A percentile compares a stretch with the other conserved stretches of the same genome.
These are phyloP conservation scores for Monopterus albus DNA, from an alignment of 2,113 vertebrate genomes.

Conservation along the genomic window DNA sequence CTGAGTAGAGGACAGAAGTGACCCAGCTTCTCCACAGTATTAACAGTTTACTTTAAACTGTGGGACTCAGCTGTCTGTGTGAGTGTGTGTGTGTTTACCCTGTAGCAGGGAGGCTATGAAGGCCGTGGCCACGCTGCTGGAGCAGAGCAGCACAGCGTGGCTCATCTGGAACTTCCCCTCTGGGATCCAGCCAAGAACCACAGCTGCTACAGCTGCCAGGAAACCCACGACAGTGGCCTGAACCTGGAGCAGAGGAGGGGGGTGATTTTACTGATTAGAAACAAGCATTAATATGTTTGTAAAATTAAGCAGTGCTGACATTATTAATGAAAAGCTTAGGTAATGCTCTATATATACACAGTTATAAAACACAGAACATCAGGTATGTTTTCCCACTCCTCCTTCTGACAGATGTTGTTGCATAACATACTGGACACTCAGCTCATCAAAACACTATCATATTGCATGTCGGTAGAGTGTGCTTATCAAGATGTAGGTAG, in stretches of 20 bases:
- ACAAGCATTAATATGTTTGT: not conserved
- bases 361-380: not conserved
- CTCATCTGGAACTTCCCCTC: slow-evolving; percentile 93
- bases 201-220: slow-evolving; percentile 93
- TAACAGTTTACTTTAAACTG: slow-evolving; percentile 10
- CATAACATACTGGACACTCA: not conserved
- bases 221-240: slow-evolving; percentile 97
- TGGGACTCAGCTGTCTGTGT: not conserved
- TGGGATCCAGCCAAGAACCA: slow-evolving; percentile 94
- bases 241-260: slow-evolving; percentile 80
- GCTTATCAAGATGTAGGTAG: slow-evolving; percentile 27
- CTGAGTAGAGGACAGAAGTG: not conserved
- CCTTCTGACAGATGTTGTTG: not conserved
- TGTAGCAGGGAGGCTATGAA: slow-evolving; percentile 96
- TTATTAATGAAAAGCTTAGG: not conserved
- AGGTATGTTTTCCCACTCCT: not conserved
- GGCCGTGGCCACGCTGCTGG: slow-evolving; percentile 95
- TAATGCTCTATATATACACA: not conserved
- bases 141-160: slow-evolving; percentile 92
- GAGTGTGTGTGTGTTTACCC: slow-evolving; percentile 80
- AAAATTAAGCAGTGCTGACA: not conserved
- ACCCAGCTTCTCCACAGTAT: not conserved
- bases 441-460: not conserved
- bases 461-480: not conserved
- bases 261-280: not conserved